Evolutionary conservation across 2,113 vertebrate genomes (phyloP), one percentile per base, ranked within the genome.

Genomic region (Benitochromis conjunctus): DNA sequence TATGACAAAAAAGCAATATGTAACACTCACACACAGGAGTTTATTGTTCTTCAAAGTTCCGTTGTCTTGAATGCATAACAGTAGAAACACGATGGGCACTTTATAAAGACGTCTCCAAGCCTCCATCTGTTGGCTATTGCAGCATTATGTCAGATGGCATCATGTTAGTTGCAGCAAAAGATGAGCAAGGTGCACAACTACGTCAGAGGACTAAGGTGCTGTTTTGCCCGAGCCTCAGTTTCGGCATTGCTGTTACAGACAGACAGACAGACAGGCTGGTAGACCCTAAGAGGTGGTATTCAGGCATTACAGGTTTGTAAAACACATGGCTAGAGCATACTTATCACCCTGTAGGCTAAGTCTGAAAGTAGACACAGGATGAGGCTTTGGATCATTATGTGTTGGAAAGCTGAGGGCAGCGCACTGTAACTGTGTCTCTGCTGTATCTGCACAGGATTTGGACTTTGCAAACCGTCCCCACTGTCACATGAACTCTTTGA

Each of bases 361-460:
- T 85, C 80, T 58, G 74, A 66, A 91, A 88, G 81, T 53, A 31
- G 62, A 85, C 84, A 87, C 41, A 64, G 80, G 83, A 48, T 29
- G n/a, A 86, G 80, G 79, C 83, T 85, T 88, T 77, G 76, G 81
- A 57, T 91, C 82, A 86, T 90, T 94, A 83, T 91, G 78, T 74
- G 89, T 88, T 84, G 71, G 71, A 85, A 90, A 81, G 78, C 54
- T 89, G 82, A 66, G 82, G 80, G 80, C 38, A 62, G 56, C 55
- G 57, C 51, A 31, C 76, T 60, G 84, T 55, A 86, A 86, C 76
- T 16, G 19, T 55, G 66, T 87, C 69, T 78, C 66, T 91, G 84
- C 80, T 80, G 76, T 53, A 71, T 88, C 81, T 84, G 84, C 84
- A 85, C 29, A 41, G 29, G 71, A 56, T 57, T 31, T 31, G 43